Base-by-base conservation (phyloP, 2,888 invertebrate species). In the Criorhina ranunculi region DNA sequence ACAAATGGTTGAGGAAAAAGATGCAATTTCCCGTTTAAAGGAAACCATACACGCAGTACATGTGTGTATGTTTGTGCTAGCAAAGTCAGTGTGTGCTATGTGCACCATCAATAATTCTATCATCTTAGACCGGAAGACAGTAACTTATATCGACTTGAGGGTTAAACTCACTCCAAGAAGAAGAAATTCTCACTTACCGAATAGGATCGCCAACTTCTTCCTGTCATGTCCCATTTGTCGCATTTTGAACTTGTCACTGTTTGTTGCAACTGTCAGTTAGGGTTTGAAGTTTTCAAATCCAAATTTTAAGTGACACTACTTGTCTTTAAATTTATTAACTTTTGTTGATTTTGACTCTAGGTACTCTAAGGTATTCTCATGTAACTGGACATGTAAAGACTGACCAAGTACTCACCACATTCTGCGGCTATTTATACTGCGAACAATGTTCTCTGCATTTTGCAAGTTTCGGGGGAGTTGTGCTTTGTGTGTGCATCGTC, bases 1-100 rank as follows among this genome's bases (percentile, higher is more conserved):
- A 70, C 60, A 53, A 62, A 70, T 35, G 40, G 44, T 35, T 53
- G 37, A 49, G 31, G 49, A 59, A 76, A 51, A 78, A 70, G 82
- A 79, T 40, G 80, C 80, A 85, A 85, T 49, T 85, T 85, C 85
- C 85, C 80, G 85, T 76, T 64, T 19, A 37, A 66, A 62, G 80
- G 70, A 77, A 76, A 67, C 59, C 67, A 67, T 60, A 31, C 66
- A 64, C 40, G 15, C 37, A 11, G 29, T 49, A 42, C 33, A 33
- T 33, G 40, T 53, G 12, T 17, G 9, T n/a, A n/a, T n/a, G n/a
- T n/a, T n/a, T n/a, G n/a, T n/a, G n/a, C 49, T 31, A 49, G 55
- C 17, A 5, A 17, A 67, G 29, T 19, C 66, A 69, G 69, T 53
- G 60, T n/a, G 66, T 66, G n/a, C n/a, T n/a, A n/a, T n/a, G n/a